Percentiles rank a stretch among this genome's conserved stretches.
Evolutionary conservation across 2,113 vertebrate genomes (phyloP).

Genomic region (Pseudorhombus dupliciocellatus): DNA sequence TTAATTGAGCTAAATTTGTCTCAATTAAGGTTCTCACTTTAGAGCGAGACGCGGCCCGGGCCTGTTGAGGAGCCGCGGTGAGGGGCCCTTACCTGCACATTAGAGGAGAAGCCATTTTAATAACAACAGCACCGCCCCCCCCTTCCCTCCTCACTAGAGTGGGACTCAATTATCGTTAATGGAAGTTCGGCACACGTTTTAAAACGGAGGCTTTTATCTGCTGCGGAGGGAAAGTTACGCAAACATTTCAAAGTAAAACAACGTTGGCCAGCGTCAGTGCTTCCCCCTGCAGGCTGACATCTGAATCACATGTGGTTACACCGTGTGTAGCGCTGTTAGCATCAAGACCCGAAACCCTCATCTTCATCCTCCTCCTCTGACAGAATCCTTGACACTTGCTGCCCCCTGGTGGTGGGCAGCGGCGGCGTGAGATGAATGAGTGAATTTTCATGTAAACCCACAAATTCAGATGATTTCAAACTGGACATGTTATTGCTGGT

Average conservation of each 20-base stretch:
- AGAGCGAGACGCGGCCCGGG: conserved; percentile 55
- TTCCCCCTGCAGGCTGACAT: neutral
- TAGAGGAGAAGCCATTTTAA: conserved; percentile 66
- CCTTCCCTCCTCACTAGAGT: conserved; percentile 48
- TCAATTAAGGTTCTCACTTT: conserved; percentile 78
- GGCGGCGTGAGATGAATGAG: too few species aligned
- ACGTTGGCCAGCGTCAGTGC: neutral
- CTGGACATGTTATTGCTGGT: too few species aligned
- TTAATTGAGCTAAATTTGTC: conserved; percentile 81
- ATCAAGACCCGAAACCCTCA: neutral
- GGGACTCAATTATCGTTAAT: conserved; percentile 76
- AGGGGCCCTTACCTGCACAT: conserved; percentile 79
- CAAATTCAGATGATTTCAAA: too few species aligned
- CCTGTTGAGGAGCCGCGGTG: conserved; percentile 17
- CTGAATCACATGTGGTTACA: neutral
- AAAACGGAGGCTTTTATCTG: too few species aligned
- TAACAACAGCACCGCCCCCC: conserved; percentile 63
- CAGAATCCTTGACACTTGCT: conserved; percentile 17
- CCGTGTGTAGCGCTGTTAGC: too few species aligned
- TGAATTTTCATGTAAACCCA: too few species aligned
- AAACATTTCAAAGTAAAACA: neutral
- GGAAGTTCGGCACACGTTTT: conserved; percentile 62
- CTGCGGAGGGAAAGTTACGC: too few species aligned
- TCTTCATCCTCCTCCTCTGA: neutral
- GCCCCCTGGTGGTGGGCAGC: conserved; percentile 36